phyloP scores from a whole-genome alignment of 2,888 invertebrate genomes.

The Steinernema scapterisci region DNA sequence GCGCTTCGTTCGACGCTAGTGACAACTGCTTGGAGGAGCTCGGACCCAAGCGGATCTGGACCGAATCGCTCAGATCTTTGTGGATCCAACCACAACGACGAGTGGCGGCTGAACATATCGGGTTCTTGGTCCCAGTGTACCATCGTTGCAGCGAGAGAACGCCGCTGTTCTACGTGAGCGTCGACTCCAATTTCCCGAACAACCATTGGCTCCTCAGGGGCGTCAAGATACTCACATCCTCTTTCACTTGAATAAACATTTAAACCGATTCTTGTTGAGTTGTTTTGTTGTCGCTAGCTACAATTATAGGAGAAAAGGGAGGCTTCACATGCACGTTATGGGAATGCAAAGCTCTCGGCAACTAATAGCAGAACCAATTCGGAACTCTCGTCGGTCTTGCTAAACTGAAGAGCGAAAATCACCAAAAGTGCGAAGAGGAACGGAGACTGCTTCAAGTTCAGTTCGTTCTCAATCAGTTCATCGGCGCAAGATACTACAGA shows the following conservation, averaged over 20 bases:
- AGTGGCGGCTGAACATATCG: background rate
- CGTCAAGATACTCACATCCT: slow-evolving; percentile 36
- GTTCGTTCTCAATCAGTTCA: no score
- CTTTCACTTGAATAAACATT: background rate
- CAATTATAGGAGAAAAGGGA: no score
- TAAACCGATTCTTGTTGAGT: no score
- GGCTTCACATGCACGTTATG: no score
- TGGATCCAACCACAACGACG: slow-evolving; percentile 3
- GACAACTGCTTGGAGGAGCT: slow-evolving; percentile 22
- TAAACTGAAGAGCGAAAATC: no score
- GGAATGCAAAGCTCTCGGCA: no score
- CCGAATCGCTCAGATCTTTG: background rate
- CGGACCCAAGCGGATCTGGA: background rate
- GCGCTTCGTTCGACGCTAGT: slow-evolving; percentile 5
- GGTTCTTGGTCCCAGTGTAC: slow-evolving; percentile 5
- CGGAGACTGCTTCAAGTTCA: no score
- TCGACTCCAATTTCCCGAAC: slow-evolving; percentile 42
- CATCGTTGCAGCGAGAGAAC: slow-evolving; percentile 19
- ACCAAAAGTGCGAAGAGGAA: no score
- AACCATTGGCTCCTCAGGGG: slow-evolving; percentile 45
- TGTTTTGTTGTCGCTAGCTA: no score
- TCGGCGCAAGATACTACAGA: no score
- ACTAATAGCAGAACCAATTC: no score
- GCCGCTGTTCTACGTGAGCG: slow-evolving; percentile 38
- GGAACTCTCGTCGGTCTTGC: no score